Evolutionary conservation across 2,113 vertebrate genomes (phyloP), one percentile per base, ranked within the genome.

Genomic region (Salvelinus sp.): DNA sequence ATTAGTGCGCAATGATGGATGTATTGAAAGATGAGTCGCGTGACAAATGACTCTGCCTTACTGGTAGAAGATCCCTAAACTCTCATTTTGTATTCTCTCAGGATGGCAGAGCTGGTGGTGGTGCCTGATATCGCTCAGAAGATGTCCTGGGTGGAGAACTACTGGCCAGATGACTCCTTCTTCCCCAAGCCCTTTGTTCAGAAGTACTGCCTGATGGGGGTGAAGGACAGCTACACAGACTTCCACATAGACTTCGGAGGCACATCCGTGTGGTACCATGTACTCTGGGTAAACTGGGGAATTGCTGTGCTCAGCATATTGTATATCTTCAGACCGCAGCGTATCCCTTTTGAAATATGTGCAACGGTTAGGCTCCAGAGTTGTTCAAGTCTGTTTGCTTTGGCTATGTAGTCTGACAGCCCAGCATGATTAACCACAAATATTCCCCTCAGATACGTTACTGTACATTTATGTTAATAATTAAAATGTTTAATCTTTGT

Each of bases 161-260:
- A 96, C 67, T 96, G 96, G 96, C 96, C 96, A 47, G 95, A 96
- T 82, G 96, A 96, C 82, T 96, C 96, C 62, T 93, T 95, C 82
- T 96, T 96, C 85, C 95, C 96, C 76, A 96, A 96, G 84, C 96
- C 96, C 70, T 96, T 95, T 88, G 96, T 96, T 87, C 95, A 96
- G 89, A 96, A 96, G 85, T 96, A 96, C 78, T 96, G 96, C 80
- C 88, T 96, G 78, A 96, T 96, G 96, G 95, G 96, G 70, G 95
- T 96, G 83, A 94, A 95, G 87, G 94, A 95, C 85, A 96, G 96
- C 90, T 96, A 96, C 30, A 96, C 96, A 0, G 96, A 96, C 86
- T 96, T 96, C 85, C 96, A 96, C 88, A 96, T 96, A 1, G 96
- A 96, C 91, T 96, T 96, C 69, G 96, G 96, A 73, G 96, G 96